Conservation (phyloP, 2,113 vertebrate genomes). For the Pangasianodon gigas region DNA sequence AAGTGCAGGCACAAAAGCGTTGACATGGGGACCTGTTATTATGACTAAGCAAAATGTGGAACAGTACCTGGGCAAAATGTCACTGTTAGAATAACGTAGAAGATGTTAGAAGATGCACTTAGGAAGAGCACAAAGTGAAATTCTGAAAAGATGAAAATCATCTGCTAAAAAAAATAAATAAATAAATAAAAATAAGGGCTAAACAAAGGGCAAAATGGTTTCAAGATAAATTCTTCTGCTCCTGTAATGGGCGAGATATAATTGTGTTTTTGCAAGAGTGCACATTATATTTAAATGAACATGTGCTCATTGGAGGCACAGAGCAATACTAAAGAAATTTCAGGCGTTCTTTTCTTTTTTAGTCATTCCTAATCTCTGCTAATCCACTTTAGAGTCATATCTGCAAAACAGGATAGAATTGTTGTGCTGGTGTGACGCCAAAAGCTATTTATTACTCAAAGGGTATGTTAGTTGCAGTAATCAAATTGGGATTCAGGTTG, state of each 20-base stretch:
- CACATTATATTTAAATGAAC: slow-evolving; percentile 63
- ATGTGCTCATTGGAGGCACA: slow-evolving; percentile 55
- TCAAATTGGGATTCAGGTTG: slow-evolving; percentile 23
- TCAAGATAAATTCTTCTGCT: slow-evolving; percentile 59
- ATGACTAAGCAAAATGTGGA: background rate
- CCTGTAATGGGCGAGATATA: slow-evolving; percentile 56
- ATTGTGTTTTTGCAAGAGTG: slow-evolving; percentile 62
- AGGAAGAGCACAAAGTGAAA: background rate
- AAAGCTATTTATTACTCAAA: slow-evolving; percentile 12
- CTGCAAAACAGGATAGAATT: slow-evolving; percentile 67
- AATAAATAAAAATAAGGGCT: background rate
- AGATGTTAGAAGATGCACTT: background rate
- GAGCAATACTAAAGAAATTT: slow-evolving; percentile 49
- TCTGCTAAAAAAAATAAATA: background rate
- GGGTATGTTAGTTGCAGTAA: slow-evolving; percentile 20
- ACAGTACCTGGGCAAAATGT: background rate
- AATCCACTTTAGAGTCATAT: slow-evolving; percentile 77
- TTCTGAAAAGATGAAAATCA: background rate
- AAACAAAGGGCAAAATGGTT: slow-evolving; percentile 48
- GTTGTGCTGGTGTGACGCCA: slow-evolving; percentile 15
- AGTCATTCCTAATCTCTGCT: slow-evolving; percentile 72
- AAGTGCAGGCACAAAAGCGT: background rate
- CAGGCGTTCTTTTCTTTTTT: slow-evolving; percentile 65
- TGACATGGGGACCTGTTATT: background rate
- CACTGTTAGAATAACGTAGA: no score